Conservation (phyloP, 2,888 invertebrate species). For the Gortyna flavago region DNA sequence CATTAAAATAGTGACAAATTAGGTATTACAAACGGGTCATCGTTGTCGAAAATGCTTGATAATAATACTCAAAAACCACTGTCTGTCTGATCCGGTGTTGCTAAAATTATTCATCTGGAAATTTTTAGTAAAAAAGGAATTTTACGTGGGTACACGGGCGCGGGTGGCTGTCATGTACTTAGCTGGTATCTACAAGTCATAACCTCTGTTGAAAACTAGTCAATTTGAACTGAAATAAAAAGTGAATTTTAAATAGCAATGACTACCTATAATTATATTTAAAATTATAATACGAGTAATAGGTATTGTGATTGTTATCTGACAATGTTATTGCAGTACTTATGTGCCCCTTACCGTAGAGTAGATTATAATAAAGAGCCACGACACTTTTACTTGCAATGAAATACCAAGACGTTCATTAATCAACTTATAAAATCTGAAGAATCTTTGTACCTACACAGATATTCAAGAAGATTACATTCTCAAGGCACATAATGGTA, state of each 20-base stretch:
- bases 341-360: too few relatives aligned
- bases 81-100: neutral
- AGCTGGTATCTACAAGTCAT: neutral
- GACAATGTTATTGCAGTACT: too few relatives aligned
- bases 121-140: neutral
- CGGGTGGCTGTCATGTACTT: too few relatives aligned
- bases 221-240: neutral
- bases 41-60: neutral
- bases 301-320: too few relatives aligned
- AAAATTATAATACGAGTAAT: too few relatives aligned
- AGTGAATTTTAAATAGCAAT: neutral
- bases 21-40: neutral
- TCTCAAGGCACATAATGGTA: constrained; percentile 25
- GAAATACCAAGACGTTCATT: neutral
- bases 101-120: neutral
- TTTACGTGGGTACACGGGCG: neutral
- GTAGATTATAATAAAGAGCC: neutral
- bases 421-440: neutral
- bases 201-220: neutral
- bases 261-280: too few relatives aligned
- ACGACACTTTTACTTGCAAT: neutral
- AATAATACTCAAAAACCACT: neutral
- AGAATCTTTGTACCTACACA: neutral
- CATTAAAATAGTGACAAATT: neutral
- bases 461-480: neutral